A percentile compares a stretch with the other conserved stretches of the same genome.
Conservation (phyloP, 2,888 invertebrate genomes). For the Glaucopsyche alexis region DNA sequence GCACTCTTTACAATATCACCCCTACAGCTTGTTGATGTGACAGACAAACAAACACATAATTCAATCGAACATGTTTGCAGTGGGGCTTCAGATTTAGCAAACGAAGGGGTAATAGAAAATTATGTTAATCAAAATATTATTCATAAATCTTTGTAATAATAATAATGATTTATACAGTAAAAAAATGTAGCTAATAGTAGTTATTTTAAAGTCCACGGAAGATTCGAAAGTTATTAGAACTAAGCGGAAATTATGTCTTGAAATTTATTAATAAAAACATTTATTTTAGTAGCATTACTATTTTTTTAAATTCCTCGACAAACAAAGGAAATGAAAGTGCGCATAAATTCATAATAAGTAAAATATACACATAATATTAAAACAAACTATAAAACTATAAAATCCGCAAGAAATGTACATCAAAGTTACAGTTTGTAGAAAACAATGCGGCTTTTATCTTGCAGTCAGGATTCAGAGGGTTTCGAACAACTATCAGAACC, state of each 20-base stretch:
- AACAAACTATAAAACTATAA: no score
- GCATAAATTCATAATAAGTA: no score
- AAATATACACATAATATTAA: no score
- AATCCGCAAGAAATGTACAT: no score
- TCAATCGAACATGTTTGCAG: constrained; percentile 15
- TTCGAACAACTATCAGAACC: no score
- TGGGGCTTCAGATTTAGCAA: not conserved
- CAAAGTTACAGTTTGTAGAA: no score
- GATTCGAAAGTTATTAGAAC: not conserved
- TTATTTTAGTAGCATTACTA: not conserved
- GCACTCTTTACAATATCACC: constrained; percentile 2
- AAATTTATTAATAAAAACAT: not conserved
- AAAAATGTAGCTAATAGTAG: not conserved
- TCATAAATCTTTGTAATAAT: not conserved
- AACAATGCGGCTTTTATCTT: no score
- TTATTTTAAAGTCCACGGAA: not conserved
- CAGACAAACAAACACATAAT: constrained; percentile 26
- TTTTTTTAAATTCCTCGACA: no score
- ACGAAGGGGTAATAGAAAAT: not conserved
- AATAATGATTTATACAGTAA: no score
- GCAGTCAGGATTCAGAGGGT: no score
- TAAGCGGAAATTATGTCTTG: not conserved
- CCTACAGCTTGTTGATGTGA: not conserved
- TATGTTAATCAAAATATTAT: not conserved
- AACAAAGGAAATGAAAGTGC: no score